These are phyloP conservation scores for Galeopsomyia nigrocyanea DNA, from an alignment of 2,888 invertebrate species.

Conservation along the genomic window DNA sequence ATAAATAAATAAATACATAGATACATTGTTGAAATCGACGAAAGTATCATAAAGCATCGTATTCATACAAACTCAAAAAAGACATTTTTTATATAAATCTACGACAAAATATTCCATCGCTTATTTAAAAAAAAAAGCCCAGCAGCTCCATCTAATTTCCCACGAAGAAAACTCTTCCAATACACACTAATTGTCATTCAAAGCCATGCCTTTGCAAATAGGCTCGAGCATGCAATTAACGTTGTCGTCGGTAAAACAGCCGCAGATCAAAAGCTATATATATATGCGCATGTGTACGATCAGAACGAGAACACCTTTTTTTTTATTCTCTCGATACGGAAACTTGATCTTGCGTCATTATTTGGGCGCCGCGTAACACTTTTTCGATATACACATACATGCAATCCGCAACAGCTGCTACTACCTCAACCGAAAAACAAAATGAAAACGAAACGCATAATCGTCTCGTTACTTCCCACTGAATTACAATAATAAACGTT, in stretches of 20 bases:
- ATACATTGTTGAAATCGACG: too few species aligned
- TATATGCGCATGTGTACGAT: too few species aligned
- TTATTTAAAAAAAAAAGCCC: not conserved
- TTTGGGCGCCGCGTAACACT: not conserved
- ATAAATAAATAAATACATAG: not conserved
- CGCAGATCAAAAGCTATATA: slow-evolving; percentile 35
- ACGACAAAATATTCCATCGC: too few species aligned
- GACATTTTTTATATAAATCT: too few species aligned
- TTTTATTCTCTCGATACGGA: slow-evolving; percentile 36
- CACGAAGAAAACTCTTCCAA: slow-evolving; percentile 9
- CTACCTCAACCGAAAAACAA: too few species aligned
- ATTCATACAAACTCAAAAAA: too few species aligned
- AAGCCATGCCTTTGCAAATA: not conserved
- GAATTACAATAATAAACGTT: slow-evolving; percentile 11
- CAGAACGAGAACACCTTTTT: slow-evolving; percentile 19
- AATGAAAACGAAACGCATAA: too few species aligned
- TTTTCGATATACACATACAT: too few species aligned
- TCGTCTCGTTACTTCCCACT: not conserved
- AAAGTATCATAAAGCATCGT: too few species aligned
- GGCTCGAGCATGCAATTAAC: slow-evolving; percentile 35
- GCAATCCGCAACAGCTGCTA: too few species aligned
- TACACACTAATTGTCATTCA: slow-evolving; percentile 27
- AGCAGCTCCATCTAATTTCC: slow-evolving; percentile 41
- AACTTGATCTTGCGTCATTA: slow-evolving; percentile 38
- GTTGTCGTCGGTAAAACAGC: slow-evolving; percentile 38